Base-by-base conservation (phyloP, 2,113 vertebrate genomes). In the Hippopotamus amphibius region DNA sequence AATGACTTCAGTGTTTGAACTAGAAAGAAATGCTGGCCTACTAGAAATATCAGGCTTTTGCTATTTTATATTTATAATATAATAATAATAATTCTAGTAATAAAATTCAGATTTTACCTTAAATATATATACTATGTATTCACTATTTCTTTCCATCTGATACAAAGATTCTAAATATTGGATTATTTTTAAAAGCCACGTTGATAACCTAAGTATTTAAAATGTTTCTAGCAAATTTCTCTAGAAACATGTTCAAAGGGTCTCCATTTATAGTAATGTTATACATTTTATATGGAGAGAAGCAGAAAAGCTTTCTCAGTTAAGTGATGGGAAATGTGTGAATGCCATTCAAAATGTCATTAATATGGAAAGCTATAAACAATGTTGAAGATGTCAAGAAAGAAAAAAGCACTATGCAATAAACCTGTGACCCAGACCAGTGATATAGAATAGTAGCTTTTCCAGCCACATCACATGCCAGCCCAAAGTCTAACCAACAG, bases 401-500 rank as follows among this genome's bases (percentile, higher is more conserved):
- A 93, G n/a, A 96, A 80, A 96, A 55, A 96, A 72, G 13, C 86
- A 76, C 7, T 98, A 28, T 61, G 11, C 83, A 97, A 88, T 95
- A 88, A 97, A 89, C 96, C 86, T 98, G 2, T 99, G 98, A 97
- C 93, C 98, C 98, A 91, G 79, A 98, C 97, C 98, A 98, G 98
- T 97, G 96, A 89, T 90, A 98, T 77, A 77, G 96, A 98, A 90
- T 97, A 97, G 88, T 13, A 94, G n/a, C 95, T 98, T 99, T 98
- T 99, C 99, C 96, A 98, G 86, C 96, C 98, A 83, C 46, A 93
- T 74, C 92, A 85, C 65, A 61, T 96, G 68, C 90, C 95, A 97
- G 13, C 95, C 95, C 98, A 99, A 99, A 98, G 98, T 97, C 96
- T 99, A 98, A 93, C 95, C 98, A 98, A 97, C 98, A 99, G 98